Base-by-base conservation (phyloP, 2,888 invertebrate species). In the Pelosia muscerda region DNA sequence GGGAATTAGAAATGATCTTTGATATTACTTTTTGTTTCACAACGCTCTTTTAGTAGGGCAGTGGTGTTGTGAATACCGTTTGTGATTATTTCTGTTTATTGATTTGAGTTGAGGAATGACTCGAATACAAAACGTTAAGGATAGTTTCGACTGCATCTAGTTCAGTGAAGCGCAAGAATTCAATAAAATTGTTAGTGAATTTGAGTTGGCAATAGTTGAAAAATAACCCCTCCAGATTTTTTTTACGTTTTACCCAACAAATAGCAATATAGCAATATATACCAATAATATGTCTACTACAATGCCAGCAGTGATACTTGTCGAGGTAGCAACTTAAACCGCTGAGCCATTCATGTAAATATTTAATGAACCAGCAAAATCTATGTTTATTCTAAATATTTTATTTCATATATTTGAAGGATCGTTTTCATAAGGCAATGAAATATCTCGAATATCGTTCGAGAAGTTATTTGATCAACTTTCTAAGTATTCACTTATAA, bases 1-100 rank as follows among this genome's bases (percentile, higher is more conserved):
- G 38, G 49, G 57, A 62, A 65, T 72, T 72, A 65, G 8, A 57
- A 54, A n/a, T 42, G n/a, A 58, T 61, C 53, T 31, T 31, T 63
- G 5, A 49, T 22, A 54, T 62, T 53, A 42, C 71, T 68, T 66
- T 38, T 58, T 3, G 58, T 66, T 67, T 55, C 55, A 26, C 26
- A 68, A 23, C 26, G 31, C 0, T 11, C 59, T 64, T 38, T 56
- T 65, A 55, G 59, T 58, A 28, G 22, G 26, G 49, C 49, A 11
- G 6, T 9, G 5, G 4, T 62, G 28, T 49, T 53, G 26, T 28
- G n/a, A 19, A n/a, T n/a, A 11, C 26, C 2, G 15, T 60, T 60
- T 60, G 26, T 42, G 10, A 15, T 59, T 34, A n/a, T 31, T 38
- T 38, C 59, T 19, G 23, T 59, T 59, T 49, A 9, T 49, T 49